Evolutionary conservation across 2,113 vertebrate genomes (phyloP), one percentile per base, ranked within the genome.

Genomic region (Ctenodactylus gundi): DNA sequence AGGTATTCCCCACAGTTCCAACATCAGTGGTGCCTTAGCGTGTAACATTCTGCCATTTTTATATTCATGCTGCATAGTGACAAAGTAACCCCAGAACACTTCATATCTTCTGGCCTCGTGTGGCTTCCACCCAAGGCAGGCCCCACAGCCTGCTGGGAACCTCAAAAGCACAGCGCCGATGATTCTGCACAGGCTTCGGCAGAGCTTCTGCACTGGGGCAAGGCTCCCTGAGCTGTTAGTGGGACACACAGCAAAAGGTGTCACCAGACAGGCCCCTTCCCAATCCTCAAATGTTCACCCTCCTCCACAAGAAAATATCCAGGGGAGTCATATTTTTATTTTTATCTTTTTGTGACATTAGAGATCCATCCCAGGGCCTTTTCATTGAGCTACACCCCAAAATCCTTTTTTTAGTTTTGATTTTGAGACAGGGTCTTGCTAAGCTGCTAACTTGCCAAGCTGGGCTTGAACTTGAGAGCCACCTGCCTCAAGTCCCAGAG

Each of bases 141-240:
- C 20, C 7, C 14, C 5, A 0, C 0, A 1, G 57, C 17, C 36
- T 46, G 46, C 41, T n/a, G 7, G 44, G 14, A 78, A 5, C 21
- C 31, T 60, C 17, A 9, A 6, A 2, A 27, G 29, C 9, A n/a
- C 29, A 53, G 34, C 0, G 0, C 12, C 10, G 58, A 44, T 41
- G 36, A 15, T 25, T 67, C 18, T 21, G 31, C 21, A 20, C 46
- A 25, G 75, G 12, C 89, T 85, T 29, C 15, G n/a, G 83, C 34
- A 57, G 41, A 75, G 17, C 36, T 36, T 0, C 7, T 27, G 11
- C 27, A 20, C 53, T 27, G n/a, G 46, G 57, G 4, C 0, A 14
- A 2, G 62, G 51, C 15, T 34, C 31, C 18, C 20, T 57, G 9
- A 36, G n/a, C 20, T 3, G 20, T 41, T 4, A 58, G 39, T 58